Conservation (phyloP, 2,797 vertebrate species). For the Malurus leucopterus region DNA sequence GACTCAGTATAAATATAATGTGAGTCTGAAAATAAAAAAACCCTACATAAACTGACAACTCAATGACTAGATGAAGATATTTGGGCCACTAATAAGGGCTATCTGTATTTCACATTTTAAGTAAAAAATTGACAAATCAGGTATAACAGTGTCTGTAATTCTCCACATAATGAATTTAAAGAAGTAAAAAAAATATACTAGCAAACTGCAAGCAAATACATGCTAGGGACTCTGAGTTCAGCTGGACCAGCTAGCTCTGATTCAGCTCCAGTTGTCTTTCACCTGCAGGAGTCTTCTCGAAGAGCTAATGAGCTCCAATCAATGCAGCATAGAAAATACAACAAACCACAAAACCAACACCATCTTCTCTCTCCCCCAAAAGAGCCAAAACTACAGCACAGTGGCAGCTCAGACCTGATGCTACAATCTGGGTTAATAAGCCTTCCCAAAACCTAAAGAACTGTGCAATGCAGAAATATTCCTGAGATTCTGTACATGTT, state of each 20-base stretch:
- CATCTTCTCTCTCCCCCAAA: not conserved
- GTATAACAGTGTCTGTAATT: not conserved
- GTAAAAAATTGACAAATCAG: not conserved
- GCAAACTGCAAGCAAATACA: not conserved
- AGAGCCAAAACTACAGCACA: not conserved
- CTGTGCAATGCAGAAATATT: not conserved
- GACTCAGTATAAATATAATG: not conserved
- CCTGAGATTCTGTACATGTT: not conserved
- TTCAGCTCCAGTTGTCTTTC: not conserved
- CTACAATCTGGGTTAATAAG: not conserved
- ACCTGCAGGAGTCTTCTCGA: not conserved
- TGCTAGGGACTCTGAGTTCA: not conserved
- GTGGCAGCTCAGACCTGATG: not conserved
- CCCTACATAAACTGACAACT: not conserved
- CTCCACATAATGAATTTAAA: not conserved
- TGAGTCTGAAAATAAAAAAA: not conserved
- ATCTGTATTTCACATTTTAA: not conserved
- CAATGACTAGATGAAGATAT: not conserved
- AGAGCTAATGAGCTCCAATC: not conserved
- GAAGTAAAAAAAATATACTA: fast-evolving
- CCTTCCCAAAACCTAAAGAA: not conserved
- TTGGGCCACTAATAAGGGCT: not conserved
- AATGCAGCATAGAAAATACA: not conserved
- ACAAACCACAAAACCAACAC: not conserved
- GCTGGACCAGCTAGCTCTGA: not conserved